These are phyloP conservation scores for Gorsachius goisagi DNA, from an alignment of 2,113 vertebrate species.

Conservation along the genomic window DNA sequence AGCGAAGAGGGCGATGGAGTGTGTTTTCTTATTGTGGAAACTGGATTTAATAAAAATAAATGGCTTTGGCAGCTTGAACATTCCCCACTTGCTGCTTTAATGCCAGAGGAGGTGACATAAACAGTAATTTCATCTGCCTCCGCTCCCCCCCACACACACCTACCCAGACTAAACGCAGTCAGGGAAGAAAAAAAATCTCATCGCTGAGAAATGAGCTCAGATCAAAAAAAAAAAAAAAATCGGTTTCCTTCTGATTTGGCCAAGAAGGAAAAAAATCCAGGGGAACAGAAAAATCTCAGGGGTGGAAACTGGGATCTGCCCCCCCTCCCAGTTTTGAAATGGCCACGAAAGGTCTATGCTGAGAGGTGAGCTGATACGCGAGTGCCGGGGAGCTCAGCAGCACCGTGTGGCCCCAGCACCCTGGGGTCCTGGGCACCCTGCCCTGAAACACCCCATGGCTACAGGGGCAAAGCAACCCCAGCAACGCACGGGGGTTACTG, in stretches of 20 bases:
- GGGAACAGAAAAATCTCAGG: background rate
- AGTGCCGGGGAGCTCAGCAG: background rate
- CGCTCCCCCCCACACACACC: background rate
- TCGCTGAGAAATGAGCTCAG: background rate
- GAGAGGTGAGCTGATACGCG: background rate
- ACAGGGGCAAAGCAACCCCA: background rate
- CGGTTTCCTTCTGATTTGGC: background rate
- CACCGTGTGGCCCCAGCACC: background rate
- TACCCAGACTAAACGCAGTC: background rate
- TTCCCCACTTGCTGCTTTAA: background rate
- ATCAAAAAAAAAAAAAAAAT: background rate
- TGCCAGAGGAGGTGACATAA: background rate
- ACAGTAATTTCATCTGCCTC: background rate
- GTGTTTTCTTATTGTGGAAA: background rate
- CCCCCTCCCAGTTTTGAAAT: background rate
- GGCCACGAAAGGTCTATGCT: background rate
- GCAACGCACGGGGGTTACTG: fast-evolving
- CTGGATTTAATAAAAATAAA: background rate
- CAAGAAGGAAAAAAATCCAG: background rate
- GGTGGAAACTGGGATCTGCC: background rate
- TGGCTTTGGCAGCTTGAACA: background rate
- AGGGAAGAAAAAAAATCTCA: background rate
- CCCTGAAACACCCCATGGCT: background rate
- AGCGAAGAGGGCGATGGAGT: fast-evolving
- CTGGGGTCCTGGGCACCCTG: background rate